Base-by-base conservation (phyloP, 2,797 vertebrate species). In the Esox lucius region DNA sequence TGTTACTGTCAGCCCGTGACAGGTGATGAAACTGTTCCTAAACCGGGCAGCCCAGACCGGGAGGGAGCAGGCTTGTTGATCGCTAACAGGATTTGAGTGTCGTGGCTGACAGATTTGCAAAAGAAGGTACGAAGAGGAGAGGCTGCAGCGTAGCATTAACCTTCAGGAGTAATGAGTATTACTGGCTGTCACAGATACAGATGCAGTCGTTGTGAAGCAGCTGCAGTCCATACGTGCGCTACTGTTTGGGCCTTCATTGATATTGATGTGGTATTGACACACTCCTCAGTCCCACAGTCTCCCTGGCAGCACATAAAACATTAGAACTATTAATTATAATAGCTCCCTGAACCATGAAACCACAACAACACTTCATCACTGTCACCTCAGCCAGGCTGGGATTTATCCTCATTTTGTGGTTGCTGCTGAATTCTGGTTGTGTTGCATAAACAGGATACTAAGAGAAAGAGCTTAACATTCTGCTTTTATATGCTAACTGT, bases 281-380 rank as follows among this genome's bases (percentile, higher is more conserved):
- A 17, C 68, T 66, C 66, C 26, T 62, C 59, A 26, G 9, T 70
- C 61, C 48, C 68, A 66, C 49, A 59, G 70, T 77, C 48, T 77
- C 70, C 22, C 24, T 22, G 17, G 61, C n/a, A 35, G 62, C 68
- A 71, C 62, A 72, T 66, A 70, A 78, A 78, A 69, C 71, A 78
- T 64, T 69, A 69, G 13, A 73, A 73, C 64, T 69, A 73, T 73
- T 76, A 72, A 76, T 78, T 78, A 77, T 68, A 61, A 49, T 59
- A 51, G 49, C 76, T 53, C 76, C 26, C 66, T n/a, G 59, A 72
- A 73, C 76, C 66, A 24, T 62, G 26, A 42, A 51, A 59, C 35
- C 66, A 49, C 66, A 59, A 39, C 39, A 31, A 49, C 59, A 22
- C 11, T 73, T 78, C 53, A 70, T 78, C 76, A 73, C 71, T 78